Conservation (phyloP, 92 coral and sea anemone species). For the Palythoa heliodiscus region DNA sequence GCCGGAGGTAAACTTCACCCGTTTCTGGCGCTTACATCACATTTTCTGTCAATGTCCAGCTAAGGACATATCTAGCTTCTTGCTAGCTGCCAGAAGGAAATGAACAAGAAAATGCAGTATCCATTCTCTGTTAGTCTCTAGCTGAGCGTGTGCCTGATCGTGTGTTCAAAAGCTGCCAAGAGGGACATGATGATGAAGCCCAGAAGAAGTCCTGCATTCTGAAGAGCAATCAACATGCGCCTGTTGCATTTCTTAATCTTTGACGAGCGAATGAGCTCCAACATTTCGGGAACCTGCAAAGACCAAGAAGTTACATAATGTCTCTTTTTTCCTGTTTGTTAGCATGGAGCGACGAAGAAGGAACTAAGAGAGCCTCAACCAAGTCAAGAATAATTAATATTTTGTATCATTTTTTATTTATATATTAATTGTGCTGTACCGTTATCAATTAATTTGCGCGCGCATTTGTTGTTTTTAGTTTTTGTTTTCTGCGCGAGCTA, state of each 20-base stretch:
- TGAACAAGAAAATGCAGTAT: neutral
- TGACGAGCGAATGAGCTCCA: constrained; percentile 37
- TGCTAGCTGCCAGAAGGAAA: neutral
- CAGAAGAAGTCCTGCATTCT: constrained; percentile 68
- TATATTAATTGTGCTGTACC: no score
- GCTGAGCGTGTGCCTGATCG: constrained; percentile 47
- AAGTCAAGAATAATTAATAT: no score
- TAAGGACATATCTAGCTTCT: neutral
- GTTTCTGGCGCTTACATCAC: no score
- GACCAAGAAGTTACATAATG: neutral
- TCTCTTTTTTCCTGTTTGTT: no score
- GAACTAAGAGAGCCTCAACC: no score
- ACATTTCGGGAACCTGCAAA: constrained; percentile 74
- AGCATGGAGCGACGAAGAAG: no score
- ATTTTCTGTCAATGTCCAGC: no score
- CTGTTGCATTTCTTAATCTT: constrained; percentile 24
- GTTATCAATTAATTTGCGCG: no score
- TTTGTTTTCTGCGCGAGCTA: no score
- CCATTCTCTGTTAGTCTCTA: neutral
- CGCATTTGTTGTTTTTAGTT: no score
- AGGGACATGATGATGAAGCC: constrained; percentile 67
- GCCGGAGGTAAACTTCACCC: no score
- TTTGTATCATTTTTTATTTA: no score
- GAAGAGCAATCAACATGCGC: constrained; percentile 47
- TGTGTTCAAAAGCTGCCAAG: constrained; percentile 70